Evolutionary conservation across 2,888 invertebrate genomes (phyloP).

Genomic region (Pachycephus smyrnensis): DNA sequence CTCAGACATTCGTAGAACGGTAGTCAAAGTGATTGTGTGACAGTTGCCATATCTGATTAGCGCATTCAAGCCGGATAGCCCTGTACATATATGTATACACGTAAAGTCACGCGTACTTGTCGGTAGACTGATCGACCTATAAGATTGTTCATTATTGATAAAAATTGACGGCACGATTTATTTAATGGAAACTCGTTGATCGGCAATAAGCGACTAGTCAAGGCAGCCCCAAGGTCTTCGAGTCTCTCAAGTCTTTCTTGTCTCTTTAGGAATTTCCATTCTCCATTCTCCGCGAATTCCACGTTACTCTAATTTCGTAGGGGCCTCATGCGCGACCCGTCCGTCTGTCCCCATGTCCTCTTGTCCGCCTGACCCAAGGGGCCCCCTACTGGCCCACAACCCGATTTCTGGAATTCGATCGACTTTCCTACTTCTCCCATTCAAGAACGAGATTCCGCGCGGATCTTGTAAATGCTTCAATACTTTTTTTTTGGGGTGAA

Average conservation of each 20-base stretch:
- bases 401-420: constrained; percentile 7
- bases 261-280: not conserved
- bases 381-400: not conserved
- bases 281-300: not conserved
- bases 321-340: constrained; percentile 1
- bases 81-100: not conserved
- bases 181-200: not conserved
- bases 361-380: not conserved
- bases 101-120: not conserved
- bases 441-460: not conserved
- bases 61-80: not conserved
- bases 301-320: not conserved
- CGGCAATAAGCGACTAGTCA: not conserved
- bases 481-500: too few species aligned
- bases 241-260: constrained; percentile 1
- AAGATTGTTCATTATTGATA: not conserved
- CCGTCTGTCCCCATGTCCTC: not conserved
- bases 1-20: not conserved
- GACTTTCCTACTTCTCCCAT: not conserved
- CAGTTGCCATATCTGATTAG: not conserved
- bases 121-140: not conserved
- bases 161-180: not conserved
- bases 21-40: not conserved
- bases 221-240: constrained; percentile 4
- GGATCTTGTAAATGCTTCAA: too few species aligned